Conservation (phyloP, 2,113 vertebrate genomes). For the Ameiurus melas region DNA sequence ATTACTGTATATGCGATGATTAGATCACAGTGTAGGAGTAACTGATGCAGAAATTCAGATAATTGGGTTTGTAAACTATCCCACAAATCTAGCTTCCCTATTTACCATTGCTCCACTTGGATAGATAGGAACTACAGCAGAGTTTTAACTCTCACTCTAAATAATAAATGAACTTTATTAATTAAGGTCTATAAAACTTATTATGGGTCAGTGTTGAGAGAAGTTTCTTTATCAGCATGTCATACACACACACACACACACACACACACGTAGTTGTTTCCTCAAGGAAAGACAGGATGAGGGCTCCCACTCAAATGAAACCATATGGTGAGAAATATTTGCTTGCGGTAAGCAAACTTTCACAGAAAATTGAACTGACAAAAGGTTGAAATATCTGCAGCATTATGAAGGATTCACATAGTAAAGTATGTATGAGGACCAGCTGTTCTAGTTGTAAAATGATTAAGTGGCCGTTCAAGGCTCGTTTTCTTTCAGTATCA, state of each 20-base stretch:
- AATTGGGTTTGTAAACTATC: not conserved
- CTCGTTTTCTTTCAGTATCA: slow-evolving; percentile 32
- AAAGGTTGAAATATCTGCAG: slow-evolving; percentile 41
- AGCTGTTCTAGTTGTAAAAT: slow-evolving; percentile 48
- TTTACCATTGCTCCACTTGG: not conserved
- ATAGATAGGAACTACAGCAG: not conserved
- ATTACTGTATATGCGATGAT: not conserved
- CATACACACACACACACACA: slow-evolving; percentile 17
- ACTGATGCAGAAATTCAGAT: not conserved
- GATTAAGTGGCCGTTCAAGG: slow-evolving; percentile 41
- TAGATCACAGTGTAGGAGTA: not conserved
- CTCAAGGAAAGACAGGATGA: slow-evolving; percentile 13
- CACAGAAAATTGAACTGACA: slow-evolving; percentile 36
- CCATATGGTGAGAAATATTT: slow-evolving; percentile 50
- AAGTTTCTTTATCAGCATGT: not conserved
- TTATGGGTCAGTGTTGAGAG: not conserved
- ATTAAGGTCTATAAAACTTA: slow-evolving; percentile 3
- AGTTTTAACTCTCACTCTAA: slow-evolving; percentile 4
- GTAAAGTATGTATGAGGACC: slow-evolving; percentile 56
- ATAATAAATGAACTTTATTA: slow-evolving; percentile 14
- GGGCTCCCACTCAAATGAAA: slow-evolving; percentile 42
- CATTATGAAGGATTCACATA: slow-evolving; percentile 47
- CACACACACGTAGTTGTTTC: slow-evolving; percentile 8
- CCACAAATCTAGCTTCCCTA: not conserved
- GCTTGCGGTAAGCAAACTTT: slow-evolving; percentile 45